These are phyloP conservation scores for Meiosimyza decipiens DNA, from an alignment of 2,888 invertebrate genomes.

Conservation along the genomic window DNA sequence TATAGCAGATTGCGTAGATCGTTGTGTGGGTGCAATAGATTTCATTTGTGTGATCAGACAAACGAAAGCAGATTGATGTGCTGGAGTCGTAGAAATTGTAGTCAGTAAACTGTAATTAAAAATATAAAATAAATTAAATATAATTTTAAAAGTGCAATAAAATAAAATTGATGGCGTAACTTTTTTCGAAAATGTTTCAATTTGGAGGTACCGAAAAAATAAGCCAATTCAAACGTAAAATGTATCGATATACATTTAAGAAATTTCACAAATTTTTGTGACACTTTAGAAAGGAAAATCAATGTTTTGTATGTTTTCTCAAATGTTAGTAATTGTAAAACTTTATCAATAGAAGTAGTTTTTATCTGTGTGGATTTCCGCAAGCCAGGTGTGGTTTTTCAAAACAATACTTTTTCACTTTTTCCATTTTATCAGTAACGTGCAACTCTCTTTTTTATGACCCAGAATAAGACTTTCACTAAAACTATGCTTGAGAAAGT, in stretches of 20 bases:
- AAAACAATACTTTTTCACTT: too few species aligned
- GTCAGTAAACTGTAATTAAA: conserved; percentile 43
- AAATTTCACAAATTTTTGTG: conserved; percentile 8
- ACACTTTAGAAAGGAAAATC: conserved; percentile 26
- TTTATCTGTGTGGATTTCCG: too few species aligned
- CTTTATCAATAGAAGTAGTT: too few species aligned
- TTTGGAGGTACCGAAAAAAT: neutral
- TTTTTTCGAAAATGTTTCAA: neutral
- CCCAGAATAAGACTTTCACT: too few species aligned
- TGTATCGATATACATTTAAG: conserved; percentile 14
- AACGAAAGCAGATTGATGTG: conserved; percentile 51
- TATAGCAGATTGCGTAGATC: conserved; percentile 8
- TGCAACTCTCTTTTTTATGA: too few species aligned
- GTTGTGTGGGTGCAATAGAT: conserved; percentile 38
- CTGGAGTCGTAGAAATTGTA: conserved; percentile 40
- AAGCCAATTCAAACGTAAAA: conserved; percentile 23
- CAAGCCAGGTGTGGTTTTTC: too few species aligned
- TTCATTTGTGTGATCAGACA: conserved; percentile 47
- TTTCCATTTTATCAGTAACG: too few species aligned
- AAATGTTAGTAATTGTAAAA: neutral
- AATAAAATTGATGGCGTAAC: neutral
- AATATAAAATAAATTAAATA: conserved; percentile 7
- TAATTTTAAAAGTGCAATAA: too few species aligned
- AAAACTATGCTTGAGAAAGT: too few species aligned
- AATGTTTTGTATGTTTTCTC: conserved; percentile 29